Evolutionary conservation across 1,140 invertebrate genomes (phyloP), one percentile per base, ranked within the genome.

Genomic region (Heliothis virescens): DNA sequence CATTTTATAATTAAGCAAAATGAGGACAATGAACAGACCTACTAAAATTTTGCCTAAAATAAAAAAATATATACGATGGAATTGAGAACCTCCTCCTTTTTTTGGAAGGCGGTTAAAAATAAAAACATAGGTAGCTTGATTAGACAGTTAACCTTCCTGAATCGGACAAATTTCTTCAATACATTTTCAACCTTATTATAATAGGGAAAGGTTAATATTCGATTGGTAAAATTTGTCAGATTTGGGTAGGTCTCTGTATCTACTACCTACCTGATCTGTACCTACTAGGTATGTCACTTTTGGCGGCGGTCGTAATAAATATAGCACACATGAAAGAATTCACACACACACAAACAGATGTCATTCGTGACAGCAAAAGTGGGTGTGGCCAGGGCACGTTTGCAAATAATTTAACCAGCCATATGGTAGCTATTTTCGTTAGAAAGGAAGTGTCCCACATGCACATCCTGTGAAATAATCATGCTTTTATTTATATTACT

Each of bases 361-460:
- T 11, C 26, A 11, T 59, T 48, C 13, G n/a, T 34, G 41, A 65
- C 41, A 48, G n/a, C 18, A 48, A 63, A 63, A 65, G 41, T 47
- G 29, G 62, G 62, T 41, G 62, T 65, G 62, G 41, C 41, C 12
- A 10, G 18, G 18, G n/a, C n/a, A 16, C 16, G 41, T 18, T 34
- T 65, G 62, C 41, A 48, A 65, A 65, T 65, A 65, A 47, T 16
- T 65, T 48, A 47, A 59, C 16, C 3, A n/a, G n/a, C 41, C n/a
- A 48, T 65, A 48, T 65, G 62, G 41, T 11, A 2, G 62, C 62
- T 41, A 18, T 65, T 65, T 65, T 48, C 3, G 29, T 16, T 41
- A 65, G 15, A 65, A 48, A n/a, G 62, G 62, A 65, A 65, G 62
- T 65, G 62, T 65, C 41, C 62, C 62, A 65, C 34, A 65, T 65